phyloP scores from a whole-genome alignment of 37 sponge, comb jelly and placozoan species.

The Theonella swinhoei region DNA sequence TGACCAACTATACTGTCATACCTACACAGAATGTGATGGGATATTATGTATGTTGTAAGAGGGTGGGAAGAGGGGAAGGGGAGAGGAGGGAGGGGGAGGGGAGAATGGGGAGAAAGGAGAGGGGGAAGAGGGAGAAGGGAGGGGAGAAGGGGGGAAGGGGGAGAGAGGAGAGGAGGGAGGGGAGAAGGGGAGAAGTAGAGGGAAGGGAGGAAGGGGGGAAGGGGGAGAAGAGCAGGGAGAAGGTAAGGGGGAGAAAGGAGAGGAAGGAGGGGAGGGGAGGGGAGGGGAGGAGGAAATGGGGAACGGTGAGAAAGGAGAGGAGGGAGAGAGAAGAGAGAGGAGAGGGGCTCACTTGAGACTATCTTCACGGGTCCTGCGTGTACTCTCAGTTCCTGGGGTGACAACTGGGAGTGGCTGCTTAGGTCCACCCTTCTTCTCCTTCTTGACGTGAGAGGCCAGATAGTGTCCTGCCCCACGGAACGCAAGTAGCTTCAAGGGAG shows the following conservation, averaged over 20 bases:
- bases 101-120: neutral
- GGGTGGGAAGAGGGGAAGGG: neutral
- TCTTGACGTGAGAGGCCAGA: constrained; percentile 48
- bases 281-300: too few relatives aligned
- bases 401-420: constrained; percentile 31
- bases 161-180: neutral
- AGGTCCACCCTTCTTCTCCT: constrained; percentile 37
- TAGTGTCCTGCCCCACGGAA: too few relatives aligned
- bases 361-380: constrained; percentile 58
- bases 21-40: too few relatives aligned
- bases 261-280: too few relatives aligned
- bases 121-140: neutral
- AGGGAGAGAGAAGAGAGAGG: neutral
- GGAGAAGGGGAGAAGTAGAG: too few relatives aligned
- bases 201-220: too few relatives aligned
- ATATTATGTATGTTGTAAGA: neutral
- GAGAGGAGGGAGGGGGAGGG: neutral
- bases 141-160: neutral
- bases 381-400: constrained; percentile 78
- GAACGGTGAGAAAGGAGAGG: too few relatives aligned
- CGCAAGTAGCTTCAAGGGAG: neutral
- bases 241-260: too few relatives aligned
- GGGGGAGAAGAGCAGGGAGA: too few relatives aligned
- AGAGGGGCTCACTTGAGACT: constrained; percentile 38
- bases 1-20: constrained; percentile 44